Evolutionary conservation across 2,797 vertebrate genomes (phyloP), one percentile per base, ranked within the genome.

Genomic region (Falco biarmicus): DNA sequence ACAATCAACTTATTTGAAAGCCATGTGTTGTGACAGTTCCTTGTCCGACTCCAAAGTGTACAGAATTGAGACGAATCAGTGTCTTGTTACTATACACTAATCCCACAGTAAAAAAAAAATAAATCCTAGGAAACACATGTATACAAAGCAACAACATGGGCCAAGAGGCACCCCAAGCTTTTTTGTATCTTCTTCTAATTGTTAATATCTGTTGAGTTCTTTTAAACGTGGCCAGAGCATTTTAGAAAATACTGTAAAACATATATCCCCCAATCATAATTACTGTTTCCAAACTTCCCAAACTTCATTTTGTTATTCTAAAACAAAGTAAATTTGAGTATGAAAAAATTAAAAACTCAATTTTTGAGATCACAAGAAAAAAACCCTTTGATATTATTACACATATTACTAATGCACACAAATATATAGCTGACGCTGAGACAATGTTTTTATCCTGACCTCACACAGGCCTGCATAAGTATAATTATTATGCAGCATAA

Each of bases 401-500:
- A 48, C 48, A 11, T 60, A 37, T 26, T 71, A 61, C n/a, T 64
- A 50, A 19, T 22, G 22, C 61, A 69, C 63, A 60, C 43, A 89
- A 66, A 48, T 39, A 79, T 31, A 76, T 34, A 79, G 11, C 31
- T 65, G 66, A 54, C 0, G 10, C 74, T 1, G n/a, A 92, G 84
- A 93, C 51, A 73, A 86, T 79, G 80, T 76, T 79, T 95, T 94
- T 82, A 70, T 90, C 73, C 86, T 93, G 94, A 90, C 93, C 94
- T 80, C 96, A 74, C 70, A 50, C 29, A 20, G 56, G 90, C 81
- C 71, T 77, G 83, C 74, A 12, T 39, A 57, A 89, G 77, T 90
- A 57, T 90, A 89, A 95, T 97, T 96, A 96, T 95, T 96, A 96
- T 97, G 92, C 91, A 95, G 94, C 78, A 91, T 69, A 95, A 93